phyloP scores from a whole-genome alignment of 1,140 invertebrate genomes.

The Triops cancriformis region DNA sequence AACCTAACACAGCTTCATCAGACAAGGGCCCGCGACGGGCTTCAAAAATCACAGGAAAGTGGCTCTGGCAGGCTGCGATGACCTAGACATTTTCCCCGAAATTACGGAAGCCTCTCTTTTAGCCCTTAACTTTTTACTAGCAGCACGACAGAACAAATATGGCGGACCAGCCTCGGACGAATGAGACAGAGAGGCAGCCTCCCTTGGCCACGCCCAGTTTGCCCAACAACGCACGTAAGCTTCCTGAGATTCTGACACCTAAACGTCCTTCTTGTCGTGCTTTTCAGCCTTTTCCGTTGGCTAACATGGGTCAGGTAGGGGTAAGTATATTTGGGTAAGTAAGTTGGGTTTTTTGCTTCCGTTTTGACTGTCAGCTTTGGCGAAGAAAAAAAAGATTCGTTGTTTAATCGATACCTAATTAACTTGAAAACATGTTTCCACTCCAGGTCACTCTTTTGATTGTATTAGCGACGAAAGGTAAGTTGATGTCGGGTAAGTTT shows the following conservation, averaged over 20 bases:
- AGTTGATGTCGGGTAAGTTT: too few relatives aligned
- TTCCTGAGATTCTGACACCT: background rate
- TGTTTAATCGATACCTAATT: too few relatives aligned
- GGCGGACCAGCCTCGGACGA: background rate
- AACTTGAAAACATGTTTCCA: too few relatives aligned
- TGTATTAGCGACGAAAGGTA: too few relatives aligned
- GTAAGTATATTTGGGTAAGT: background rate
- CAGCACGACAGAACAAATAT: constrained; percentile 5
- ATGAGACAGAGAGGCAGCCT: background rate
- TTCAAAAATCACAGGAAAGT: background rate
- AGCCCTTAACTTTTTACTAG: background rate
- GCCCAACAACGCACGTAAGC: background rate
- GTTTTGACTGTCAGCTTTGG: too few relatives aligned
- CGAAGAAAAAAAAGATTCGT: too few relatives aligned
- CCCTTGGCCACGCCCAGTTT: background rate
- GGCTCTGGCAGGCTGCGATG: background rate
- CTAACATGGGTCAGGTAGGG: background rate
- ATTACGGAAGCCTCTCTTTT: background rate
- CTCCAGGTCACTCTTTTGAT: too few relatives aligned
- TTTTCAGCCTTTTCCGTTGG: background rate
- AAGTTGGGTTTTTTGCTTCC: too few relatives aligned
- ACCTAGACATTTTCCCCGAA: background rate
- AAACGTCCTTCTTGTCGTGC: background rate
- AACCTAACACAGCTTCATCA: background rate
- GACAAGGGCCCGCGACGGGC: background rate